A percentile compares a stretch with the other conserved stretches of the same genome.
Conservation (phyloP, 1,140 invertebrate species). For the Leptopilina clavipes region DNA sequence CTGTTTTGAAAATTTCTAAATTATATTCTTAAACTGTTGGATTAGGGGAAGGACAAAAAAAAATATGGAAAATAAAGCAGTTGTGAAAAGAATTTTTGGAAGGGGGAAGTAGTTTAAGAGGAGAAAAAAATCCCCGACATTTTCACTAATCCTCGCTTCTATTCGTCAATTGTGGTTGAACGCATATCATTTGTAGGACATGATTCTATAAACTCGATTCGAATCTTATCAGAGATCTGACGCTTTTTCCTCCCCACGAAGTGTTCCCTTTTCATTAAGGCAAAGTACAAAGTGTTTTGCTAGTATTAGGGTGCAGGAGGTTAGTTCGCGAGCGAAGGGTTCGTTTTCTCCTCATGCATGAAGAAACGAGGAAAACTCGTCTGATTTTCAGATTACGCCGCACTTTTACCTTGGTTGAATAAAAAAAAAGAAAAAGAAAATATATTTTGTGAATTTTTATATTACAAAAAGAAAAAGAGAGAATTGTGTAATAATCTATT, state of each 20-base stretch:
- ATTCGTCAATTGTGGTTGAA: slow-evolving; percentile 7
- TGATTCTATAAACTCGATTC: neutral
- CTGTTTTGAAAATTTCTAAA: too few species aligned
- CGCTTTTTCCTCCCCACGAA: neutral
- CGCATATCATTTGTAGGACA: slow-evolving; percentile 12
- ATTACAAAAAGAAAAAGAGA: too few species aligned
- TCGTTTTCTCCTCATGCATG: slow-evolving; percentile 20
- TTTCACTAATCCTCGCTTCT: slow-evolving; percentile 21
- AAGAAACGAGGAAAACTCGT: neutral
- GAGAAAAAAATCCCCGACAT: neutral
- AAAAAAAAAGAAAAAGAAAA: neutral
- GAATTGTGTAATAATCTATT: too few species aligned
- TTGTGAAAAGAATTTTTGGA: too few species aligned
- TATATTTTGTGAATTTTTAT: neutral
- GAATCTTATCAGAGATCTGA: slow-evolving; percentile 30
- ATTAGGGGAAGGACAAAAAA: too few species aligned
- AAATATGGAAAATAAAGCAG: too few species aligned
- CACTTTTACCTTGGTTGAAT: neutral
- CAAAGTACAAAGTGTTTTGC: slow-evolving; percentile 28
- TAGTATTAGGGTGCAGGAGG: neutral
- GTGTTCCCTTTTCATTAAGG: slow-evolving; percentile 33
- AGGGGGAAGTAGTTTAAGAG: neutral
- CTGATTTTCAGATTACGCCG: slow-evolving; percentile 12
- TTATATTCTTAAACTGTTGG: too few species aligned
- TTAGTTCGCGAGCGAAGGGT: slow-evolving; percentile 9